Conservation (phyloP, 2,888 invertebrate genomes). For the Oligia strigilis region DNA sequence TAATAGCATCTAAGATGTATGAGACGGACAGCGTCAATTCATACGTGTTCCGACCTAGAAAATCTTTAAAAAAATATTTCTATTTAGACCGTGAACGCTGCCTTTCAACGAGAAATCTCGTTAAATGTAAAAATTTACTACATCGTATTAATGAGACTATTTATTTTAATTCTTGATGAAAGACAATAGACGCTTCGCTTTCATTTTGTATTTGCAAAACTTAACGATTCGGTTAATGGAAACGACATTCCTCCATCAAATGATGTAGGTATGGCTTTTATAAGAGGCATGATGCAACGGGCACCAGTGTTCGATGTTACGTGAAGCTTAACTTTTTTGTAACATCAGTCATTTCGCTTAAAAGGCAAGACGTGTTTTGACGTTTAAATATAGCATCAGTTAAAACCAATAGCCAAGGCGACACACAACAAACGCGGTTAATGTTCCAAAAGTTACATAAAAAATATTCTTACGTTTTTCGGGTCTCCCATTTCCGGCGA, state of each 20-base stretch:
- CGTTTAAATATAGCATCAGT: slow-evolving; percentile 24
- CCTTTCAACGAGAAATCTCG: slow-evolving; percentile 61
- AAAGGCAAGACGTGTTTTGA: slow-evolving; percentile 53
- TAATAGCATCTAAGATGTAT: slow-evolving; percentile 23
- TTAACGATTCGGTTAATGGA: slow-evolving; percentile 4
- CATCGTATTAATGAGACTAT: slow-evolving; percentile 30
- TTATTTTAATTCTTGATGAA: slow-evolving; percentile 48
- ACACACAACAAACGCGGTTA: slow-evolving; percentile 37
- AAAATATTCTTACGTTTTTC: slow-evolving; percentile 74
- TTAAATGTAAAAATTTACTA: slow-evolving; percentile 37
- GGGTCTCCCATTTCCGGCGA: slow-evolving; percentile 72
- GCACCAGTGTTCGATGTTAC: slow-evolving; percentile 14
- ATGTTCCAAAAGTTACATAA: slow-evolving; percentile 29
- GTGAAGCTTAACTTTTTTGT: slow-evolving; percentile 31
- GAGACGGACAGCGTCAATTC: slow-evolving; percentile 44
- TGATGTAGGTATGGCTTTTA: slow-evolving; percentile 4
- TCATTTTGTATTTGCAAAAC: slow-evolving; percentile 26
- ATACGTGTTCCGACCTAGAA: slow-evolving; percentile 59
- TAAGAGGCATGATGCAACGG: slow-evolving; percentile 12
- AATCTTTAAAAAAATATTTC: slow-evolving; percentile 56
- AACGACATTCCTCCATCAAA: neutral
- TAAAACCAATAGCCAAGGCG: slow-evolving; percentile 56
- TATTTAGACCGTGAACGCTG: slow-evolving; percentile 65
- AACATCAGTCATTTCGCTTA: slow-evolving; percentile 31
- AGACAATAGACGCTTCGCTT: slow-evolving; percentile 39